phyloP scores from a whole-genome alignment of 2,888 invertebrate genomes.

The Ormyrus nitidulus region DNA sequence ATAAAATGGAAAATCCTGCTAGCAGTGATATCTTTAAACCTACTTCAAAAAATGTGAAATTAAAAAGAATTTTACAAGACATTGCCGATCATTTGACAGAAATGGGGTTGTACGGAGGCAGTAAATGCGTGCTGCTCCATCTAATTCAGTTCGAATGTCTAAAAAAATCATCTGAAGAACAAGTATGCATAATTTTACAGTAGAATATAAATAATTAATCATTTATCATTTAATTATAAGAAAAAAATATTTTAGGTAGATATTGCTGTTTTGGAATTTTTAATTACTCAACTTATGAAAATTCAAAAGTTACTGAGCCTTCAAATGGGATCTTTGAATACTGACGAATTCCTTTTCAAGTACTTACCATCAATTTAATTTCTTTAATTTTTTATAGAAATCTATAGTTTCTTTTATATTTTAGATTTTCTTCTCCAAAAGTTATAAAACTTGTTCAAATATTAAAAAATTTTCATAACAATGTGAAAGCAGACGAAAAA shows the following conservation, averaged over 20 bases:
- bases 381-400: constrained; percentile 9
- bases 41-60: constrained; percentile 62
- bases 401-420: constrained; percentile 16
- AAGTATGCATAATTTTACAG: constrained; percentile 26
- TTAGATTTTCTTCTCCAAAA: constrained; percentile 80
- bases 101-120: constrained; percentile 79
- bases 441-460: constrained; percentile 80
- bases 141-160: constrained; percentile 81
- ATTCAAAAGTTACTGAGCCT: constrained; percentile 77
- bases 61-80: constrained; percentile 76
- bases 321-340: constrained; percentile 1
- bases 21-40: constrained; percentile 66
- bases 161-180: constrained; percentile 75
- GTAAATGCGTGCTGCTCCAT: constrained; percentile 79
- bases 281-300: constrained; percentile 74
- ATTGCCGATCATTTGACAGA: constrained; percentile 77
- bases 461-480: constrained; percentile 78
- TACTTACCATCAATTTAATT: no score
- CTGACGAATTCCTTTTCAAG: no score
- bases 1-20: constrained; percentile 57
- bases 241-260: constrained; percentile 59
- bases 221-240: not conserved
- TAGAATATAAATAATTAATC: not conserved
- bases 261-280: constrained; percentile 64
- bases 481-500: constrained; percentile 71